A percentile compares a stretch with the other conserved stretches of the same genome.
Conservation (phyloP, 2,113 vertebrate species). For the Donacobius atricapilla region DNA sequence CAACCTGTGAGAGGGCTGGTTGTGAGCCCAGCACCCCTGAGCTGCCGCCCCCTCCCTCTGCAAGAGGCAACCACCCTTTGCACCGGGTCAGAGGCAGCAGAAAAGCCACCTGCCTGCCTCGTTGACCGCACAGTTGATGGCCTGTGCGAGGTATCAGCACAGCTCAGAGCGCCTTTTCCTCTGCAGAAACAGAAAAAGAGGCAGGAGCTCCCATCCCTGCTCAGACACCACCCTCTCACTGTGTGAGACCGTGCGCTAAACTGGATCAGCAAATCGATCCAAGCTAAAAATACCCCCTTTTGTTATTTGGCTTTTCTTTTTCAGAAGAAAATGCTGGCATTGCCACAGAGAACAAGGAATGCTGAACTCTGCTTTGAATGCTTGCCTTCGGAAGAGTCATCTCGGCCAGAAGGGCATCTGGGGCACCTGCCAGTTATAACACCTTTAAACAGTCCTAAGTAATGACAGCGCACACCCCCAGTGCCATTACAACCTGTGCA, state of each 20-base stretch:
- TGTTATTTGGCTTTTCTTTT: background rate
- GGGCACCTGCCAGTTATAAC: background rate
- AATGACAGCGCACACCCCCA: background rate
- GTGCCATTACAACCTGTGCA: background rate
- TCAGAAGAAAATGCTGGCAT: background rate
- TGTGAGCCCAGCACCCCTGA: background rate
- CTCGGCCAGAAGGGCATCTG: background rate
- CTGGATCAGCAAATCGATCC: background rate
- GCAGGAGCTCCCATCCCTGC: background rate
- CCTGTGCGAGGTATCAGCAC: background rate
- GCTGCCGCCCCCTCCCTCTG: background rate
- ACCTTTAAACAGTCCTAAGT: background rate
- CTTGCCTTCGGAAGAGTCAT: background rate
- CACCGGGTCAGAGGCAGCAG: background rate
- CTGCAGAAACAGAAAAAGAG: background rate
- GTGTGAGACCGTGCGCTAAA: background rate
- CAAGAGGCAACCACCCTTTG: background rate
- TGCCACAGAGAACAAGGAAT: background rate
- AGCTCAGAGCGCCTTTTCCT: background rate
- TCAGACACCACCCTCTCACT: background rate
- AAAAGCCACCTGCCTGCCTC: background rate
- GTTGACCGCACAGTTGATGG: background rate
- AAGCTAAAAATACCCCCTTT: slow-evolving; percentile 20
- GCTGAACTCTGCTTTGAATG: background rate
- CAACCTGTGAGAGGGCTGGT: background rate